phyloP scores from a whole-genome alignment of 2,113 vertebrate genomes.

The Paralichthys olivaceus region DNA sequence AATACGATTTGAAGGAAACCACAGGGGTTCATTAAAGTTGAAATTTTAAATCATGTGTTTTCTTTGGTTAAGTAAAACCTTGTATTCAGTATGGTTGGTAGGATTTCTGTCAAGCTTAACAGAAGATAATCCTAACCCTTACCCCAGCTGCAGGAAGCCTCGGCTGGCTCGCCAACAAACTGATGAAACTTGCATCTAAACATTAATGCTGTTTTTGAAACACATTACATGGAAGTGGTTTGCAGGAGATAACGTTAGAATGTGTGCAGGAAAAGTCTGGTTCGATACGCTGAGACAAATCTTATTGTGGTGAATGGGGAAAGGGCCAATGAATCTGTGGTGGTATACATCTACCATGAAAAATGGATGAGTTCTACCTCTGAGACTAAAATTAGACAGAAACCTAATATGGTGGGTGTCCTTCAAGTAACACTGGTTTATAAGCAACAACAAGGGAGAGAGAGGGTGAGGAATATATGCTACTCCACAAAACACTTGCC shows the following conservation, averaged over 20 bases:
- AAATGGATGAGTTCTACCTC: slow-evolving; percentile 77
- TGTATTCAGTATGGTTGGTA: slow-evolving; percentile 17
- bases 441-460: slow-evolving; percentile 52
- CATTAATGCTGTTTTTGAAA: slow-evolving; percentile 10
- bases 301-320: slow-evolving; percentile 44
- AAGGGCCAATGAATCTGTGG: slow-evolving; percentile 40
- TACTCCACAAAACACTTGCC: slow-evolving; percentile 9
- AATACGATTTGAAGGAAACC: background rate
- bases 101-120: slow-evolving; percentile 38
- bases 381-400: slow-evolving; percentile 76
- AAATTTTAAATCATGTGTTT: background rate
- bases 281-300: slow-evolving; percentile 38
- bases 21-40: background rate
- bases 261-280: background rate
- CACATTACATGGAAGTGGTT: slow-evolving; percentile 21
- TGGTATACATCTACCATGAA: slow-evolving; percentile 70
- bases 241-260: slow-evolving; percentile 35
- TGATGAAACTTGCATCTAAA: background rate
- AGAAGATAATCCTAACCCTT: slow-evolving; percentile 28
- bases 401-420: slow-evolving; percentile 73
- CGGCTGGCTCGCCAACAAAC: slow-evolving; percentile 1
- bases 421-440: slow-evolving; percentile 74
- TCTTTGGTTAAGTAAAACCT: background rate
- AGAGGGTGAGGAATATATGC: slow-evolving; percentile 35
- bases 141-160: slow-evolving; percentile 11